Base-by-base conservation (phyloP, 1,140 invertebrate species). In the Aricia agestis region DNA sequence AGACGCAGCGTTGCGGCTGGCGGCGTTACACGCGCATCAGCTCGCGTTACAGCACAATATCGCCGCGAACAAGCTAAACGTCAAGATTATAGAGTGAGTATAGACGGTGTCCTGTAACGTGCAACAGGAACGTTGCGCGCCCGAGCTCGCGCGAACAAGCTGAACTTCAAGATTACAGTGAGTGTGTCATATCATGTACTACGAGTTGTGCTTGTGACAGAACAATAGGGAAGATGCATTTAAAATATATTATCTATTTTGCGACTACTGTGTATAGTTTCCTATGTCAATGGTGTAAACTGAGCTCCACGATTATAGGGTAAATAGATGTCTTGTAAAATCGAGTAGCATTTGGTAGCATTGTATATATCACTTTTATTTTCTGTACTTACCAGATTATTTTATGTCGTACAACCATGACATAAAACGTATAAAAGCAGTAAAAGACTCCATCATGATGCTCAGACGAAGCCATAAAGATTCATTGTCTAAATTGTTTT, bases 1-100 rank as follows among this genome's bases (percentile, higher is more conserved):
- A 63, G 97, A 98, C 74, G 95, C 96, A 5, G 96, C 97, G 7
- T 84, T 98, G 11, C 92, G 97, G 36, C 91, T 98, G 63, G 96
- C 97, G 1, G 97, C 97, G 0, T 86, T 98, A 13, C 97, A 98
- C 78, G 97, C 98, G 83, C 97, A 98, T 81, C 97, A 98, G 82
- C 97, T 98, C 83, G 96, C 96, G 15, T 85, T 97, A 73, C 94
- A 95, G 31, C 96, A 96, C 78, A 96, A 96, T 82, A 93, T 96
- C 90, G 93, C 74, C 85, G 94, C 73, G 89, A 93, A 94, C 25
- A 98, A 98, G 89, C 92, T 98, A 19, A 96, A 96, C 58, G 94
- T 98, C 36, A 98, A 98, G 89, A 92, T 94, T 76, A 95, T 98
- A 10, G 97, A 98, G 97, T 98, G 89, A 96, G 96, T 25, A 25